A percentile compares a stretch with the other conserved stretches of the same genome.
These are phyloP conservation scores for Zonotrichia albicollis DNA, from an alignment of 2,797 vertebrate species.

Conservation along the genomic window DNA sequence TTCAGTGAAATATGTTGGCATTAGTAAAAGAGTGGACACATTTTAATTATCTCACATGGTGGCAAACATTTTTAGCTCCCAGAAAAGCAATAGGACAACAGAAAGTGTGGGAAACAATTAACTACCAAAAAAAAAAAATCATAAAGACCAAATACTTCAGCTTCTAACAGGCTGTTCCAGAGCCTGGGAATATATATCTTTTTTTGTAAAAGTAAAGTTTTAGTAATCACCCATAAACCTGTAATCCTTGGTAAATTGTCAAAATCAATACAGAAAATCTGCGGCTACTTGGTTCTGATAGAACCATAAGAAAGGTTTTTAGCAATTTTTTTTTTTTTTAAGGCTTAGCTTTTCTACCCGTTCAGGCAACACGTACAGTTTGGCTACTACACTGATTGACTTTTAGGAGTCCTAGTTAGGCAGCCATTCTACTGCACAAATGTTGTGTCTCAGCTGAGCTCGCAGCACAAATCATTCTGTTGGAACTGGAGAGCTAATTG, in stretches of 20 bases:
- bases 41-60: background rate
- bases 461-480: constrained; percentile 48
- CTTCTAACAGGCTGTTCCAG: background rate
- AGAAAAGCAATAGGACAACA: background rate
- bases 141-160: background rate
- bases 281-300: background rate
- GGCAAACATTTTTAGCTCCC: background rate
- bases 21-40: background rate
- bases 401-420: constrained; percentile 19
- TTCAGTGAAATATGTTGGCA: background rate
- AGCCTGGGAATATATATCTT: background rate
- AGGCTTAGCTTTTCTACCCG: background rate
- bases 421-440: constrained; percentile 33
- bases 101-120: background rate
- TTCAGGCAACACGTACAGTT: background rate
- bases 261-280: background rate
- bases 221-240: background rate
- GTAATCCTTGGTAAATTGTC: background rate
- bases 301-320: background rate
- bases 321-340: background rate
- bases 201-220: background rate
- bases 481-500: constrained; percentile 44
- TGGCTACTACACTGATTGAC: background rate
- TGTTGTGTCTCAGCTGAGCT: constrained; percentile 38
- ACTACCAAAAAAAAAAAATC: background rate